These are phyloP conservation scores for Plagiodera versicolora DNA, from an alignment of 2,888 invertebrate species.

Conservation along the genomic window DNA sequence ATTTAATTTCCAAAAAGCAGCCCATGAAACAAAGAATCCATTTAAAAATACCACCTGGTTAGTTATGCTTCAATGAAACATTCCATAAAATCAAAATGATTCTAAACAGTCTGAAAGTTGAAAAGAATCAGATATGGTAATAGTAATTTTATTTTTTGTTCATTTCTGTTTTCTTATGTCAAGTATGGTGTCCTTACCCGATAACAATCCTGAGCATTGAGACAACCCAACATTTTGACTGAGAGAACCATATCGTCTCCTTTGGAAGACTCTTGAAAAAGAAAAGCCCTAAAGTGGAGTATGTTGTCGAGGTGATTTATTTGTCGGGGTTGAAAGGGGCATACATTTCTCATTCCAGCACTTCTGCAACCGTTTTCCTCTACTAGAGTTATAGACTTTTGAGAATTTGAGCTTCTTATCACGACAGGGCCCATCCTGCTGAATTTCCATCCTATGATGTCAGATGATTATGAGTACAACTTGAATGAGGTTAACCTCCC, in stretches of 20 bases:
- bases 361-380: constrained; percentile 57
- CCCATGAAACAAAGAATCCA: too few species aligned
- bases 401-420: constrained; percentile 44
- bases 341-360: constrained; percentile 55
- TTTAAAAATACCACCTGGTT: too few species aligned
- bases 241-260: constrained; percentile 62
- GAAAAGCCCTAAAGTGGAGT: constrained; percentile 56
- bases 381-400: constrained; percentile 51
- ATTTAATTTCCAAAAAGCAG: too few species aligned
- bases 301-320: constrained; percentile 53
- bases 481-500: too few species aligned
- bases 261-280: constrained; percentile 63
- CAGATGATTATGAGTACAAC: background rate
- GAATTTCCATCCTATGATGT: constrained; percentile 56
- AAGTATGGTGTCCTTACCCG: constrained; percentile 44
- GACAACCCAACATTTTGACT: constrained; percentile 60
- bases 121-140: too few species aligned
- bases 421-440: constrained; percentile 61
- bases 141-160: too few species aligned
- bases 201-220: constrained; percentile 59
- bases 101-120: too few species aligned
- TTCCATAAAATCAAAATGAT: too few species aligned
- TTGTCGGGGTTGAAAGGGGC: constrained; percentile 54
- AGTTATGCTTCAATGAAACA: too few species aligned
- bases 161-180: background rate